Conservation (phyloP, 1,140 invertebrate genomes). For the Heliconius hermathena region DNA sequence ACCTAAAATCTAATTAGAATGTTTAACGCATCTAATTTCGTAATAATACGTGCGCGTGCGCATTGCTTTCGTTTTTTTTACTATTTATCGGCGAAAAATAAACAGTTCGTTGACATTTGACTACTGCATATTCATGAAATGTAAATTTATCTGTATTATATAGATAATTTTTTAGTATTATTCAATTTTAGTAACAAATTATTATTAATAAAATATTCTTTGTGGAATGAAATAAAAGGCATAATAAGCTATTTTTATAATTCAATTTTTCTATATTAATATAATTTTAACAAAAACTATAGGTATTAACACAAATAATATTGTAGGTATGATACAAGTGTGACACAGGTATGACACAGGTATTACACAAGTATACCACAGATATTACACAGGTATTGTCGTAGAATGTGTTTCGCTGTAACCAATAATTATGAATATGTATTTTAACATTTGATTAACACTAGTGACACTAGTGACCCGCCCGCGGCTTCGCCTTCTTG, state of each 20-base stretch:
- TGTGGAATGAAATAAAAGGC: not conserved
- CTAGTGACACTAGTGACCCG: no score
- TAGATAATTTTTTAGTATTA: not conserved
- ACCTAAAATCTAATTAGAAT: conserved; percentile 57
- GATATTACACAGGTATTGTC: not conserved
- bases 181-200: not conserved
- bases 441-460: no score
- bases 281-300: no score
- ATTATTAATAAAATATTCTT: not conserved
- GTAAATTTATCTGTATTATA: not conserved
- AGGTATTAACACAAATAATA: no score
- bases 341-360: no score
- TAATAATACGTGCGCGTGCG: conserved; percentile 58
- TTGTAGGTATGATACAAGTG: no score
- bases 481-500: no score
- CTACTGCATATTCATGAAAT: conserved; percentile 13
- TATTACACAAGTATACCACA: no score
- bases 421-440: no score
- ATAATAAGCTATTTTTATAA: not conserved
- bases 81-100: conserved; percentile 54
- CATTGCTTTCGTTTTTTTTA: conserved; percentile 49
- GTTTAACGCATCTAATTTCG: conserved; percentile 53
- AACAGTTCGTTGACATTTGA: conserved; percentile 35
- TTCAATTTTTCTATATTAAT: no score
- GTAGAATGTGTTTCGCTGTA: no score